Percentiles rank a stretch among this genome's conserved stretches.
Evolutionary conservation across 2,113 vertebrate genomes (phyloP).

Genomic region (Peromyscus californicus): DNA sequence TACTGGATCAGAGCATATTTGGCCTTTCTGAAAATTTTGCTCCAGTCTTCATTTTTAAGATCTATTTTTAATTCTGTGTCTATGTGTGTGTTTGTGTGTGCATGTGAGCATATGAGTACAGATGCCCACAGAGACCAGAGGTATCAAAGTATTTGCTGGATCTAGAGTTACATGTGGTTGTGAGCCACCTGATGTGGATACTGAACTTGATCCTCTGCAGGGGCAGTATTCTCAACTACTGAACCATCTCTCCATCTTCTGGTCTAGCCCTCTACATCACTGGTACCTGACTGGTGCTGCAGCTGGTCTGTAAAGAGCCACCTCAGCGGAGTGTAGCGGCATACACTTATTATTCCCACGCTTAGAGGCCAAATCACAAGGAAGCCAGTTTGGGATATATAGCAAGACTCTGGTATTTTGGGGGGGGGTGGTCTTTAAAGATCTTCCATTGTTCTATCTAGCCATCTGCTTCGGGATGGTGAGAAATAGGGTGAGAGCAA

Average conservation of each 20-base stretch:
- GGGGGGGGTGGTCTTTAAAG: neutral
- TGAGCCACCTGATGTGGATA: neutral
- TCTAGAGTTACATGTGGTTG: neutral
- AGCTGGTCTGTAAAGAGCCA: neutral
- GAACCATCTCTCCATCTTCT: neutral
- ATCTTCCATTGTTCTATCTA: neutral
- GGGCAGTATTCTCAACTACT: neutral
- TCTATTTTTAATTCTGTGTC: neutral
- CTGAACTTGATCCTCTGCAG: neutral
- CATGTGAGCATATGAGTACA: no score
- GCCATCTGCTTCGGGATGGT: neutral
- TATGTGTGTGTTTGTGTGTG: neutral
- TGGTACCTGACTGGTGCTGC: neutral
- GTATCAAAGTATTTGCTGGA: neutral
- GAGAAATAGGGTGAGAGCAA: neutral
- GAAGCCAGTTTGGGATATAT: neutral
- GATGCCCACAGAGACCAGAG: neutral
- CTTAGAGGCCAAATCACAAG: neutral
- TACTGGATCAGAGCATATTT: neutral
- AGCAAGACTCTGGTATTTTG: neutral
- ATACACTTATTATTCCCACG: neutral
- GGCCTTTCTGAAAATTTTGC: neutral
- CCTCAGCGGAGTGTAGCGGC: fast-evolving
- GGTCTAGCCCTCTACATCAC: no score
- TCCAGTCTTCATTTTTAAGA: no score